phyloP scores from a whole-genome alignment of 2,797 vertebrate species.

The Lagocephalus sceleratus region DNA sequence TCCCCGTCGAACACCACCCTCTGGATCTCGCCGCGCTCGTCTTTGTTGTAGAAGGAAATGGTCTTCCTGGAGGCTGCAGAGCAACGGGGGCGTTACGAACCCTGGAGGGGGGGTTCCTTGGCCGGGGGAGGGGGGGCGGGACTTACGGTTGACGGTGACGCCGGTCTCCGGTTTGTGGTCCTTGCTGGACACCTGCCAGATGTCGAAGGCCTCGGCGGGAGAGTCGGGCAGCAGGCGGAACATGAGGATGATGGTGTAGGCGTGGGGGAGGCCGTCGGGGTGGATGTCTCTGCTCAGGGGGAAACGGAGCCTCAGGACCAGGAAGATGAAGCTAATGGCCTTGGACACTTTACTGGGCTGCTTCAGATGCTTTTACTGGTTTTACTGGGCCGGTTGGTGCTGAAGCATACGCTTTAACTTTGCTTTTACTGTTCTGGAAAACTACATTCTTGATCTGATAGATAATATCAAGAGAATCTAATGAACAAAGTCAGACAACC shows the following conservation, averaged over 20 bases:
- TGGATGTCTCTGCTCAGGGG: conserved; percentile 84
- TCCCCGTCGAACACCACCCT: conserved; percentile 84
- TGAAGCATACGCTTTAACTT: too few species aligned
- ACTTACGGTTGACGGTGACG: conserved; percentile 88
- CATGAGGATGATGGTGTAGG: conserved; percentile 91
- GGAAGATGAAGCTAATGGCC: too few species aligned
- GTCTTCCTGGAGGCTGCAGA: conserved; percentile 83
- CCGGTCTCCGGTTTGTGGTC: conserved; percentile 92
- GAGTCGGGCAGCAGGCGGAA: conserved; percentile 91
- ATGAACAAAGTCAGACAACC: too few species aligned
- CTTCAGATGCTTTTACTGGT: too few species aligned
- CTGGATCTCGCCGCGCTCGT: conserved; percentile 86
- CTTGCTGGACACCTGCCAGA: conserved; percentile 93
- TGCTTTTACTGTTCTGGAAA: too few species aligned
- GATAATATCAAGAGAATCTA: too few species aligned
- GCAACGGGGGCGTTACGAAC: neutral
- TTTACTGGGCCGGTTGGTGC: too few species aligned
- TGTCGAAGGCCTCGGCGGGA: conserved; percentile 86
- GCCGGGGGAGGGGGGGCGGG: neutral
- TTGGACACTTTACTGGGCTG: too few species aligned
- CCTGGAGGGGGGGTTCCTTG: neutral
- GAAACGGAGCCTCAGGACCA: neutral
- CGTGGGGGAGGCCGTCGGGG: conserved; percentile 86
- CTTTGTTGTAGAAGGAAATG: conserved; percentile 94
- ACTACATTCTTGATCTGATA: too few species aligned